Evolutionary conservation across 2,888 invertebrate genomes (phyloP).

Genomic region (Thymelicus acteon): DNA sequence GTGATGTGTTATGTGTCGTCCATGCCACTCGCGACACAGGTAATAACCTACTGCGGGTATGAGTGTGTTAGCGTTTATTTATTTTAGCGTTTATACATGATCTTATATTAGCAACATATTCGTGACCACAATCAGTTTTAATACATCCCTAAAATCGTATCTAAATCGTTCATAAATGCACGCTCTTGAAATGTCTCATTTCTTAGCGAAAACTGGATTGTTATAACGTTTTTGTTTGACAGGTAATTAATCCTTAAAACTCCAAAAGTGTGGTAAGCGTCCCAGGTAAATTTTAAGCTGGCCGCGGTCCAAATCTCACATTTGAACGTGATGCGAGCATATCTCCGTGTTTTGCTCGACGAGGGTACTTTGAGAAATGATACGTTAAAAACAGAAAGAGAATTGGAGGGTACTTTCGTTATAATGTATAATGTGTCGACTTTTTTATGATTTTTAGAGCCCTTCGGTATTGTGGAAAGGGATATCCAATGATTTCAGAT

Average conservation of each 20-base stretch:
- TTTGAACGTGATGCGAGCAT: constrained; percentile 25
- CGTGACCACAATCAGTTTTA: no score
- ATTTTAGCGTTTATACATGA: no score
- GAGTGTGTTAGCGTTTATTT: no score
- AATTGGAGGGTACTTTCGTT: background rate
- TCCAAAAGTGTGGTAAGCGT: constrained; percentile 18
- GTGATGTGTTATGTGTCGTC: no score
- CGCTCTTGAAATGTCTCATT: background rate
- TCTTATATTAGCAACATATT: no score
- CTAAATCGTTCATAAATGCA: background rate
- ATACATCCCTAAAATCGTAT: no score
- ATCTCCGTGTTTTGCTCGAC: constrained; percentile 33
- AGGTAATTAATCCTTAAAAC: constrained; percentile 9
- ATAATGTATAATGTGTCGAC: background rate
- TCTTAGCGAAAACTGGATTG: background rate
- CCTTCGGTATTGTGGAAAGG: no score
- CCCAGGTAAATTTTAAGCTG: constrained; percentile 34
- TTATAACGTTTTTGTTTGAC: background rate
- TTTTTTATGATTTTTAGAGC: background rate
- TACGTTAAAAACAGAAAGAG: constrained; percentile 5
- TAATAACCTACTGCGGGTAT: no score
- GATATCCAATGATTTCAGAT: no score
- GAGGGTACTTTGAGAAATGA: constrained; percentile 31
- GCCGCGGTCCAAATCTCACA: constrained; percentile 27
- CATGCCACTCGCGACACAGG: no score